Conservation (phyloP, 1,140 invertebrate genomes). For the Danaus plexippus region DNA sequence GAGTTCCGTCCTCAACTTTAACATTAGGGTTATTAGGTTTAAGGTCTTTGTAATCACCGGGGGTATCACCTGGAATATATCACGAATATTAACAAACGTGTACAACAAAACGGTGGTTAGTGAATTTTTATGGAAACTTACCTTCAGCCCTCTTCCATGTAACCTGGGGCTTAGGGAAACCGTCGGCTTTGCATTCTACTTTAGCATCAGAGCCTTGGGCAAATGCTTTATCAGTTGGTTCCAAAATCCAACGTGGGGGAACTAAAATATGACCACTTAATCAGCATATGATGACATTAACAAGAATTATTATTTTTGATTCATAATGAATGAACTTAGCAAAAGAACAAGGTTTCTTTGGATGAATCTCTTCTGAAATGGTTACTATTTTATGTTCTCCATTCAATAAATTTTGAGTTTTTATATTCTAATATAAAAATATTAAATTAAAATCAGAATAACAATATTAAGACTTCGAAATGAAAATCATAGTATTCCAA, state of each 20-base stretch:
- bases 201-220: constrained; percentile 93
- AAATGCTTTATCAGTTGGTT: constrained; percentile 95
- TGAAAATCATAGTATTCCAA: too few species aligned
- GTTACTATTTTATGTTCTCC: too few species aligned
- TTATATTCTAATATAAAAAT: too few species aligned
- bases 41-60: constrained; percentile 93
- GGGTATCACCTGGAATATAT: constrained; percentile 80
- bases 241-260: constrained; percentile 95
- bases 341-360: too few species aligned
- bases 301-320: too few species aligned
- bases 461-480: too few species aligned
- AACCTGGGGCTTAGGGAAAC: constrained; percentile 93
- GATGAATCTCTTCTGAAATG: too few species aligned
- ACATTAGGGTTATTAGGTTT: constrained; percentile 91
- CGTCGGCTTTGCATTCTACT: constrained; percentile 96
- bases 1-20: constrained; percentile 91
- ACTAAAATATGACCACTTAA: constrained; percentile 75
- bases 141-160: constrained; percentile 96
- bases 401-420: too few species aligned
- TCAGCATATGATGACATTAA: constrained; percentile 16
- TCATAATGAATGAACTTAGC: too few species aligned
- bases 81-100: not conserved
- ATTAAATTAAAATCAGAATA: too few species aligned
- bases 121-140: constrained; percentile 52
- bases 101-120: not conserved